Evolutionary conservation across 2,888 invertebrate genomes (phyloP), one percentile per base, ranked within the genome.

Genomic region (Mystacides longicornis): DNA sequence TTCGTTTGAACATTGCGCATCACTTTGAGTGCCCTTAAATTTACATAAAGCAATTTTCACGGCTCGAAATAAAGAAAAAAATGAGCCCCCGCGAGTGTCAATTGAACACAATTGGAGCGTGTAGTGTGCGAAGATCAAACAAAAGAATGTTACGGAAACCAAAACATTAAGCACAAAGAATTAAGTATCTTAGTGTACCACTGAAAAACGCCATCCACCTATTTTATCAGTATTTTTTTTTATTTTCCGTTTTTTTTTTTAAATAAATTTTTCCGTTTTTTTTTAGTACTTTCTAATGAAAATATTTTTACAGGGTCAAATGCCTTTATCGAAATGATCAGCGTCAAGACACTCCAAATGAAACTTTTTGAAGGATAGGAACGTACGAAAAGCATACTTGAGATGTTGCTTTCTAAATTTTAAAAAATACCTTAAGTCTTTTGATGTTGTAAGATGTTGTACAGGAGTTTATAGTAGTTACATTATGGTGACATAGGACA

Each of bases 21-120:
- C 11, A 27, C 16, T 37, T 37, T 7, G 14, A 37, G 14, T 37
- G 33, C 21, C 23, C 14, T 11, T 18, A 48, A 54, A 54, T 54
- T 54, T 54, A 42, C 54, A 54, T 54, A 54, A 54, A 48, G 49
- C 43, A 54, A 54, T 54, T 54, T 54, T 43, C 49, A 18, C 22
- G 33, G 45, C 45, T 46, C 11, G 45, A 47, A 20, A 16, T 37
- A 37, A 37, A 37, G 16, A 37, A n/a, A 37, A 5, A 37, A 14
- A 37, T 3, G 14, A 37, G 14, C 3, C 14, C 14, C 37, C 16
- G 16, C 37, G 16, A 19, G 9, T 3, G 46, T 9, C 42, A 37
- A 33, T 22, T 19, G 33, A 37, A 48, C 48, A 31, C 37, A 33
- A 54, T 14, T 49, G 37, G 23, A 49, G 54, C 54, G 48, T 49